A percentile compares a stretch with the other conserved stretches of the same genome.
Evolutionary conservation across 2,888 invertebrate species (phyloP).

Genomic region (Phortica magna): DNA sequence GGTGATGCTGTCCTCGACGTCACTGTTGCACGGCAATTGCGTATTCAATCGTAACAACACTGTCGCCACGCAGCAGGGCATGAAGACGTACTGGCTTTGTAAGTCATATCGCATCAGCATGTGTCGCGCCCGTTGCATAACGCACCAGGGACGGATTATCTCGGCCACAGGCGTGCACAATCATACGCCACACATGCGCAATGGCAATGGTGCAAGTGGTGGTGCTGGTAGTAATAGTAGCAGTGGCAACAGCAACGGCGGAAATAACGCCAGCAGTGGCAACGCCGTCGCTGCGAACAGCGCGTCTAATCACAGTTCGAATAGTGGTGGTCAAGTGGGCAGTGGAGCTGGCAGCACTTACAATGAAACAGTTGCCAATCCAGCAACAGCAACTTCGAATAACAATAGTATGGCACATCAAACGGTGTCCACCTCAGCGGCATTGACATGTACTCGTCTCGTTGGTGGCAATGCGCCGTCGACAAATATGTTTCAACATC

Average conservation of each 20-base stretch:
- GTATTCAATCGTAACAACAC: constrained; percentile 79
- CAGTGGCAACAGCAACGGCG: constrained; percentile 23
- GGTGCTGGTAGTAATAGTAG: constrained; percentile 36
- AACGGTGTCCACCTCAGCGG: constrained; percentile 1
- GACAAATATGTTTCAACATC: constrained; percentile 48
- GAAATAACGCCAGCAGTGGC: constrained; percentile 31
- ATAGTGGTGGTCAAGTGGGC: constrained; percentile 31
- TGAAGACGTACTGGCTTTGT: constrained; percentile 79
- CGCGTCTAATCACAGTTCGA: constrained; percentile 52
- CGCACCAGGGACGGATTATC: constrained; percentile 78
- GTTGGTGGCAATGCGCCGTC: constrained; percentile 14
- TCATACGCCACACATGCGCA: constrained; percentile 77
- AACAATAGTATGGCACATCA: constrained; percentile 2
- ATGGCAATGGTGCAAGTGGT: constrained; percentile 41
- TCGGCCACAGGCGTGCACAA: constrained; percentile 78
- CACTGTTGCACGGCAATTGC: constrained; percentile 77
- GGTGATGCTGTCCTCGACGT: constrained; percentile 78
- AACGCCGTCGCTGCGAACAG: neutral
- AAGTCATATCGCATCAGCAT: constrained; percentile 78
- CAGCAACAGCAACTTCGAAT: neutral
- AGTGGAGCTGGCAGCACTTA: constrained; percentile 28
- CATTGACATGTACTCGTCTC: constrained; percentile 24
- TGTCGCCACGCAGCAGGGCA: constrained; percentile 78
- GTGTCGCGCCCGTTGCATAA: constrained; percentile 78
- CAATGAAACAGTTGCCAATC: neutral